These are phyloP conservation scores for Sylvia borin DNA, from an alignment of 2,797 vertebrate species.

Conservation along the genomic window DNA sequence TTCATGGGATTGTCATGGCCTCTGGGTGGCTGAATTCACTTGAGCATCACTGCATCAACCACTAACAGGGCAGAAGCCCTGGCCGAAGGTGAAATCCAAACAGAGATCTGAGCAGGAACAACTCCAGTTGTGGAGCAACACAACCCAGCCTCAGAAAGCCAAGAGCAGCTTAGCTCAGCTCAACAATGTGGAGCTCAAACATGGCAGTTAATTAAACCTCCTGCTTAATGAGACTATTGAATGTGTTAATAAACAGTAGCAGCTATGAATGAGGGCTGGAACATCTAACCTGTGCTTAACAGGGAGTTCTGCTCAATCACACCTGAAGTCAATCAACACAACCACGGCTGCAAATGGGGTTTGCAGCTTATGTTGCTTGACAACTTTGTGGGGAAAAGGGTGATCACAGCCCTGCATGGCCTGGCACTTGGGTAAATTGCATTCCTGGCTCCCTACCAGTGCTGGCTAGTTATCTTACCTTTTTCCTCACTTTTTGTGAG, in stretches of 20 bases:
- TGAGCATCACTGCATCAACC: neutral
- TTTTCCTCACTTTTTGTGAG: neutral
- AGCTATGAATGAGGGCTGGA: neutral
- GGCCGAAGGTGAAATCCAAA: neutral
- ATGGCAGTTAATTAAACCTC: constrained; percentile 37
- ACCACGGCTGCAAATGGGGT: fast-evolving
- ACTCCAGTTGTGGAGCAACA: neutral
- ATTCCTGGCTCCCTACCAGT: neutral
- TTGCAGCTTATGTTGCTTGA: neutral
- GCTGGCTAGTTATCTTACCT: neutral
- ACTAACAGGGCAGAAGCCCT: neutral
- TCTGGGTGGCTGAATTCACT: neutral
- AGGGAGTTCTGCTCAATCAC: neutral
- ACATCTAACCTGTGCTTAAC: neutral
- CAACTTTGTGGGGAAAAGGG: neutral
- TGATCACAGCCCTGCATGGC: neutral
- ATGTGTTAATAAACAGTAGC: constrained; percentile 14
- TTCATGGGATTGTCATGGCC: neutral
- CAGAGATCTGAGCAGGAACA: neutral
- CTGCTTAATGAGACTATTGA: neutral
- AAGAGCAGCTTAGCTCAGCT: neutral
- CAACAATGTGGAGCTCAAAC: neutral
- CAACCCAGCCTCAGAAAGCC: neutral
- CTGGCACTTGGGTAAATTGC: neutral
- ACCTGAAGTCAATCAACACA: neutral